Evolutionary conservation across 1,140 invertebrate species (phyloP).

Genomic region (Thalassaphorura encarpata): DNA sequence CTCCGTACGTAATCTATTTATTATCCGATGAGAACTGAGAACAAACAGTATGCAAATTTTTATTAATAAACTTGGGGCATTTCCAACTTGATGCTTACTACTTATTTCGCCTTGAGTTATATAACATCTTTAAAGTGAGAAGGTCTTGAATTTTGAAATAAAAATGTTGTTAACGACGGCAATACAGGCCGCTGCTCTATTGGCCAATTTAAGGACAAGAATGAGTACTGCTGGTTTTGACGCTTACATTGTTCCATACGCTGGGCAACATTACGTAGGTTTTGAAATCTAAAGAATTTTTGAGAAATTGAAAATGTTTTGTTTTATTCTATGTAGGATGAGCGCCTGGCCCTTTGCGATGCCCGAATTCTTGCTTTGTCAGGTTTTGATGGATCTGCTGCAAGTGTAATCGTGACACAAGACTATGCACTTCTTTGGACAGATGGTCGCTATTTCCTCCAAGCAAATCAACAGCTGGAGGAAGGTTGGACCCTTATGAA

Average conservation of each 20-base stretch:
- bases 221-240: background rate
- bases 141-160: too few species aligned
- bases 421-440: slow-evolving; percentile 74
- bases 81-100: too few species aligned
- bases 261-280: slow-evolving; percentile 38
- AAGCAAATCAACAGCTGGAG: slow-evolving; percentile 62
- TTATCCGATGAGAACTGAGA: too few species aligned
- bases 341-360: slow-evolving; percentile 46
- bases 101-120: too few species aligned
- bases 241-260: slow-evolving; percentile 38
- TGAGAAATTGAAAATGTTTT: background rate
- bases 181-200: background rate
- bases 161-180: background rate
- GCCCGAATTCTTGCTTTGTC: slow-evolving; percentile 67
- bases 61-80: too few species aligned
- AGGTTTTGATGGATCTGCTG: slow-evolving; percentile 75
- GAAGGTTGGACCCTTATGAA: slow-evolving; percentile 70
- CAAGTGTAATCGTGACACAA: slow-evolving; percentile 69
- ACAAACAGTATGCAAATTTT: too few species aligned
- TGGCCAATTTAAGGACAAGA: background rate
- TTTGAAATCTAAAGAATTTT: background rate
- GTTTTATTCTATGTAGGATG: slow-evolving; percentile 2
- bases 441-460: slow-evolving; percentile 69
- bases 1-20: too few species aligned
- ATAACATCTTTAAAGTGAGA: too few species aligned